phyloP scores from a whole-genome alignment of 2,113 vertebrate species.

The Coryphaenoides rupestris region DNA sequence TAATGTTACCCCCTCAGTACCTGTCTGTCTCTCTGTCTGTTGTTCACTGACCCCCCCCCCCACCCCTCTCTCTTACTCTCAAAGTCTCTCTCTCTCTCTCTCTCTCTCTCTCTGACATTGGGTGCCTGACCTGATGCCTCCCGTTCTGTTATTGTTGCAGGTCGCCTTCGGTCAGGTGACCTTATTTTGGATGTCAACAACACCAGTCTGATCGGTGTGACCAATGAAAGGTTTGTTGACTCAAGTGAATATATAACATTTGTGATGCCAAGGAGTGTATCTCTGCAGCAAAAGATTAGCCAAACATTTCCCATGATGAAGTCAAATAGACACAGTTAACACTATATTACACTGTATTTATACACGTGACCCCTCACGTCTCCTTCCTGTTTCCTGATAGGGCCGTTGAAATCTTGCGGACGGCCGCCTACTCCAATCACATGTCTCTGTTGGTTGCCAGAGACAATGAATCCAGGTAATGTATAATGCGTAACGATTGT shows the following conservation, averaged over 20 bases:
- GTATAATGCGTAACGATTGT: neutral
- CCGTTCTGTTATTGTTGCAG: slow-evolving; percentile 51
- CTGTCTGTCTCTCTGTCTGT: neutral
- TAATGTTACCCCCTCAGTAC: neutral
- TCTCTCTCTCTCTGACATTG: slow-evolving; percentile 4
- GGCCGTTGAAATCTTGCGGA: slow-evolving; percentile 83
- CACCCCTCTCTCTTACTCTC: neutral
- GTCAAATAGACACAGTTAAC: too few species aligned
- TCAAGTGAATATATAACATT: too few species aligned
- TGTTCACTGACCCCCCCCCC: neutral
- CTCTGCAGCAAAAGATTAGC: too few species aligned
- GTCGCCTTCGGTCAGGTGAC: slow-evolving; percentile 80
- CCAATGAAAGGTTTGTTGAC: slow-evolving; percentile 76
- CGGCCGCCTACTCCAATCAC: slow-evolving; percentile 81
- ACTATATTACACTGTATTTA: too few species aligned
- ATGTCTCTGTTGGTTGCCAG: slow-evolving; percentile 80
- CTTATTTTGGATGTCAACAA: slow-evolving; percentile 86
- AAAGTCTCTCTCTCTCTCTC: neutral
- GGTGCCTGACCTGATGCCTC: too few species aligned
- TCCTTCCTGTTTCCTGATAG: slow-evolving; percentile 50
- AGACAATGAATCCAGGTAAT: slow-evolving; percentile 82
- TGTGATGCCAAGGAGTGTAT: too few species aligned
- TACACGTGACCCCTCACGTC: too few species aligned
- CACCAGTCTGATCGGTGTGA: slow-evolving; percentile 78
- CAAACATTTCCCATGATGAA: too few species aligned